phyloP scores from a whole-genome alignment of 2,113 vertebrate genomes.

The Oostethus manadensis region DNA sequence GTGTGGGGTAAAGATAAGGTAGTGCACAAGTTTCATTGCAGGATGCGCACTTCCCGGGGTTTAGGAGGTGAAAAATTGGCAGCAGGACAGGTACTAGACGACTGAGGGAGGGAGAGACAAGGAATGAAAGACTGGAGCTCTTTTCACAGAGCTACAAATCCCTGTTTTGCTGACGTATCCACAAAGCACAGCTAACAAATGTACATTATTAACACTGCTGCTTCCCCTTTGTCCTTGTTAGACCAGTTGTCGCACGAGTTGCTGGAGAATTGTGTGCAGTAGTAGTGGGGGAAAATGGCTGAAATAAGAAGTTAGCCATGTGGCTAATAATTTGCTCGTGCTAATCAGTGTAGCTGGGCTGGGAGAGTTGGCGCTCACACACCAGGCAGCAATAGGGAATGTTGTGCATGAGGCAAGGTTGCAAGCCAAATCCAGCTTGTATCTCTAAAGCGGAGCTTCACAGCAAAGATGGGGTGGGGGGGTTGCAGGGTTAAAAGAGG shows the following conservation, averaged over 20 bases:
- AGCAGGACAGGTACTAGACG: slow-evolving; percentile 79
- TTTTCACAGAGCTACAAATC: slow-evolving; percentile 76
- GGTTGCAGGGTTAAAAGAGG: slow-evolving; percentile 14
- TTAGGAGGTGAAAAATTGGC: slow-evolving; percentile 85
- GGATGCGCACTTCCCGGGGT: slow-evolving; percentile 84
- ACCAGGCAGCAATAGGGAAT: slow-evolving; percentile 66
- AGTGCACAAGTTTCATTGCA: slow-evolving; percentile 84
- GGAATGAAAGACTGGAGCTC: slow-evolving; percentile 68
- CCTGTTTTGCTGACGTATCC: slow-evolving; percentile 78
- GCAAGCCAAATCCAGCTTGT: slow-evolving; percentile 79
- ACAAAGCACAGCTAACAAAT: slow-evolving; percentile 75
- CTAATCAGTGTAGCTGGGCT: slow-evolving; percentile 84
- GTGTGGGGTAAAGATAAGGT: slow-evolving; percentile 89
- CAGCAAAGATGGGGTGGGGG: slow-evolving; percentile 16
- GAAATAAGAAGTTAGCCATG: slow-evolving; percentile 71
- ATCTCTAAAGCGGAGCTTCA: slow-evolving; percentile 62
- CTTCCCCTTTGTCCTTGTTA: neutral
- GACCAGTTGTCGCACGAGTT: slow-evolving; percentile 16
- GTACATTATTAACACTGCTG: slow-evolving; percentile 58
- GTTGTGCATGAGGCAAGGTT: slow-evolving; percentile 58
- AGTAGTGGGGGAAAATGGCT: slow-evolving; percentile 49
- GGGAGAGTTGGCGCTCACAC: slow-evolving; percentile 78
- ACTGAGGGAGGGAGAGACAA: slow-evolving; percentile 46
- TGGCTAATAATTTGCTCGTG: slow-evolving; percentile 88
- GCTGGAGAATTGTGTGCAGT: slow-evolving; percentile 3